Evolutionary conservation across 2,888 invertebrate species (phyloP), one percentile per base, ranked within the genome.

Genomic region (Petrophora chlorosata): DNA sequence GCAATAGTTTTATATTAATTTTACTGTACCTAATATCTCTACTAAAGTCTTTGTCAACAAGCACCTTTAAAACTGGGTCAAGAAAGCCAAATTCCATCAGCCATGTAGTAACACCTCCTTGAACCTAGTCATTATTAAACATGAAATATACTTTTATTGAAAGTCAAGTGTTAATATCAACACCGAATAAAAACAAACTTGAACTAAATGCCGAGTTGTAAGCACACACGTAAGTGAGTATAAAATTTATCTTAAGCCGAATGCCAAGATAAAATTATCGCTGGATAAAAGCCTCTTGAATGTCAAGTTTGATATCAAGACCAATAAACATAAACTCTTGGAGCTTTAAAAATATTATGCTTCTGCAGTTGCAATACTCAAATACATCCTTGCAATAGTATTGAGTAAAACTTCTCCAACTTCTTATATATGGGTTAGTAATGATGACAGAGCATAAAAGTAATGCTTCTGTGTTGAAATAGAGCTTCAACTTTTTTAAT

Each of bases 311-410:
- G 39, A 29, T 50, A 39, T 50, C 39, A 29, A 40, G 39, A 23
- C 9, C 43, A 39, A 28, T 39, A 39, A 39, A 43, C 13, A 43
- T 34, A 49, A 50, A 35, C 49, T 44, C 43, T 50, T 29, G 38
- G 40, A 39, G 12, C 22, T 43, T 49, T 39, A n/a, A n/a, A n/a
- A n/a, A n/a, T n/a, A n/a, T n/a, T 41, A 41, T 26, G 33, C 26
- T 30, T 23, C 15, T 28, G 22, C 14, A 42, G 17, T n/a, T 36
- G 35, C 22, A 22, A 36, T 28, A 36, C 25, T 14, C 15, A 38
- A 22, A 28, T 19, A 32, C 10, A 15, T 25, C 16, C 14, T 50
- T 44, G 43, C 43, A 39, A 29, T 25, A 43, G 15, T 5, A 34
- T 50, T 50, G 49, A 30, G 49, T 16, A 50, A 50, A 38, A 38